A percentile compares a stretch with the other conserved stretches of the same genome.
Evolutionary conservation across 35 echinoderm and acorn worm genomes (phyloP).

Genomic region (Stichopus chloronotus): DNA sequence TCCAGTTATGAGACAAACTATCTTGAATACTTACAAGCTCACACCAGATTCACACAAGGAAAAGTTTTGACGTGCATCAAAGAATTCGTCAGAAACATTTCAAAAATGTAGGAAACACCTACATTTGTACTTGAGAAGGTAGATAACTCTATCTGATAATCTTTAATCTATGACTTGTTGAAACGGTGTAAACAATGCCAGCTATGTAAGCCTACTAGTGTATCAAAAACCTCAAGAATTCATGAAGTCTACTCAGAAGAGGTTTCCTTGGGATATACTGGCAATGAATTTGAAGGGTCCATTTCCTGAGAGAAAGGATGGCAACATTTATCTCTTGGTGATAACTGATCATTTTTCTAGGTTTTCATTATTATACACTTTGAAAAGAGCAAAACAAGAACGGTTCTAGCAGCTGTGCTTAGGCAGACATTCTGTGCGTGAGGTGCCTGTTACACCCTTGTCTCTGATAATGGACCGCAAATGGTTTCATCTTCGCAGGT

Average conservation of each 20-base stretch:
- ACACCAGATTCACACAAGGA: conserved; percentile 40
- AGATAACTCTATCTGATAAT: conserved; percentile 18
- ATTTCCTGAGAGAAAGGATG: conserved; percentile 15
- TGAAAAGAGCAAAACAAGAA: neutral
- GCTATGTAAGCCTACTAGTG: conserved; percentile 27
- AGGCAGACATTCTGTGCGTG: conserved; percentile 36
- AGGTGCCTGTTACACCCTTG: conserved; percentile 1
- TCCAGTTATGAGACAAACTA: neutral
- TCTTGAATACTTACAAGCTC: conserved; percentile 5
- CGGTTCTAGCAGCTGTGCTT: neutral
- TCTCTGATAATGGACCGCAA: conserved; percentile 46
- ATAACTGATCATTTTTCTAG: conserved; percentile 41
- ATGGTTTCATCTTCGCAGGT: conserved; percentile 45
- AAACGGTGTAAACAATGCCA: conserved; percentile 10
- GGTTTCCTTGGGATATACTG: conserved; percentile 31
- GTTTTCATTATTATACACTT: conserved; percentile 15
- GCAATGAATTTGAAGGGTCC: conserved; percentile 40
- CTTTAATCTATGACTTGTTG: neutral
- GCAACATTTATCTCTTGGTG: conserved; percentile 29
- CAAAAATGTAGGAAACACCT: too few relatives aligned
- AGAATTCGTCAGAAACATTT: conserved; percentile 12
- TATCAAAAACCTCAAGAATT: conserved; percentile 47
- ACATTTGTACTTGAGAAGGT: conserved; percentile 30
- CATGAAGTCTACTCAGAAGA: conserved; percentile 11
- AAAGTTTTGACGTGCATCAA: conserved; percentile 4